These are phyloP conservation scores for Crepidodera aurea DNA, from an alignment of 2,888 invertebrate genomes.

Conservation along the genomic window DNA sequence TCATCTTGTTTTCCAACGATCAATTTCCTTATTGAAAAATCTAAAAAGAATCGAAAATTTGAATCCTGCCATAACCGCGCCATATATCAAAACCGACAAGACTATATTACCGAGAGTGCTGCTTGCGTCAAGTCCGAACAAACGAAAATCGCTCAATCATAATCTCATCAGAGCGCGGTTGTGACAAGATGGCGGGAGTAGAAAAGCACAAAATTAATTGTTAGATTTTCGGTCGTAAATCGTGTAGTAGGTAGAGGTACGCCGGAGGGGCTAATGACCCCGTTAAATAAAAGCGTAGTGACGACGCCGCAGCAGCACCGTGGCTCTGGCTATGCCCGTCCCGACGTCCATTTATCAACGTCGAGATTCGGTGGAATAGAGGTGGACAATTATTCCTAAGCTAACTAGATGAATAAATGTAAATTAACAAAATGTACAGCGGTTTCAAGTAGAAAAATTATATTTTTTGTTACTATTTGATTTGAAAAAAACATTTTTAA, in stretches of 20 bases:
- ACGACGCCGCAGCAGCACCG: not conserved
- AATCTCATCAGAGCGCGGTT: constrained; percentile 18
- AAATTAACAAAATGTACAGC: no score
- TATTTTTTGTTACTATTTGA: no score
- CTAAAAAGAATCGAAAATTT: not conserved
- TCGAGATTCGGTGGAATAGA: not conserved
- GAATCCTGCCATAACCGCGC: constrained; percentile 3
- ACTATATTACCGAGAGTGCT: constrained; percentile 15
- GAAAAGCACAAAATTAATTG: constrained; percentile 21
- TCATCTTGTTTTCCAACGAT: constrained; percentile 3
- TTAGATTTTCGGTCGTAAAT: constrained; percentile 20
- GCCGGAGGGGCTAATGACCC: constrained; percentile 12
- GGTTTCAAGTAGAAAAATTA: no score
- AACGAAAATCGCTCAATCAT: constrained; percentile 23
- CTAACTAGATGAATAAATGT: no score
- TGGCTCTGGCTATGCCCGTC: not conserved
- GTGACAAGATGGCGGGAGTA: constrained; percentile 14
- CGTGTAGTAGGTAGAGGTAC: constrained; percentile 12
- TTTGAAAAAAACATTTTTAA: no score
- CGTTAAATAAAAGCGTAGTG: constrained; percentile 3
- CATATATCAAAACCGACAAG: constrained; percentile 21
- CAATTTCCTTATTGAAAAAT: constrained; percentile 16
- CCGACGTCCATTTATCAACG: constrained; percentile 1
- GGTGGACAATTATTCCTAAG: no score
- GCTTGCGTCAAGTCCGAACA: constrained; percentile 16